Base-by-base conservation (phyloP, 37 sponge, comb jelly and placozoan genomes). In the Theonella swinhoei region DNA sequence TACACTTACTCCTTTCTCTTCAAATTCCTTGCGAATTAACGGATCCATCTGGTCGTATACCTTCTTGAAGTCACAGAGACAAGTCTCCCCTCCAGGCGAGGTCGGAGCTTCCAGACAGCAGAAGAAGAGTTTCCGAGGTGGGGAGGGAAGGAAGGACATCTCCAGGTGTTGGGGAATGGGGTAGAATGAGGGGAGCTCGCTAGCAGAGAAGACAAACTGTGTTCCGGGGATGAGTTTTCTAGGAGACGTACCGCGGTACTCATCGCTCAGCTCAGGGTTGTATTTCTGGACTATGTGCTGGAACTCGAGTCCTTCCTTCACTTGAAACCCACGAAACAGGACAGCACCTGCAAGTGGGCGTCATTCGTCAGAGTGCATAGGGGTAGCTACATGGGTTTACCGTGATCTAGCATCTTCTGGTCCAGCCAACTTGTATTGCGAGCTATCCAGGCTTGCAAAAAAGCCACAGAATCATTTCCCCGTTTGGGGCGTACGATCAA, bases 151-250 rank as follows among this genome's bases (percentile, higher is more conserved):
- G 66, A 85, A 89, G 20, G 89, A 64, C 94, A 93, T 89, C 80
- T 93, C 94, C 7, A 89, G 37, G 78, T 93, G 94, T 54, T 89
- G 94, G 42, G 89, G 84, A 70, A 93, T 88, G 30, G 86, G 87
- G 63, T 74, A 89, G 82, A 25, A 89, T 11, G 76, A 32, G 0
- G 94, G 94, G 29, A 89, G 78, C 76, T 93, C 94, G 28, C 89
- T 85, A 4, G 94, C 89, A 30, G 94, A 81, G 85, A 89, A 93
- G 61, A 93, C 87, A 62, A 72, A 78, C 91, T 86, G 32, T 28
- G 92, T 91, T 37, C 92, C 92, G 17, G 84, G 88, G 8, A 80
- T 32, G 3, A 83, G 85, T 62, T 42, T 82, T 26, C 92, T 59
- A 20, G 92, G 92, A 0, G 92, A 91, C 5, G 92, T 91, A 28